Evolutionary conservation across 2,797 vertebrate genomes (phyloP).

Genomic region (Microctenopoma steveboyesi): DNA sequence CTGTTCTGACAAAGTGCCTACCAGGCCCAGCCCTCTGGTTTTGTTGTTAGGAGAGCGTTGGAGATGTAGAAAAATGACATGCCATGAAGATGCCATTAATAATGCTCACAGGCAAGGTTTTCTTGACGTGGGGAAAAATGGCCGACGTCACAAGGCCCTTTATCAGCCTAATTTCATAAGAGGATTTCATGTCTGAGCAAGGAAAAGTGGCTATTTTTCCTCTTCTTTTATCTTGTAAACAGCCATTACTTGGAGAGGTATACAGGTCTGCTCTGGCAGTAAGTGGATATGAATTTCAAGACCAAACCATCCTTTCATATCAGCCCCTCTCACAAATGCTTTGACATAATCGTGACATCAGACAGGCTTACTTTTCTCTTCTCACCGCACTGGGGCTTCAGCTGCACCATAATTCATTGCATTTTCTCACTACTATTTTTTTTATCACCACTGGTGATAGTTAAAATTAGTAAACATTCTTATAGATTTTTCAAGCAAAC

Average conservation of each 20-base stretch:
- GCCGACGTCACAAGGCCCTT: slow-evolving; percentile 80
- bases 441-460: slow-evolving; percentile 57
- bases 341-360: slow-evolving; percentile 77
- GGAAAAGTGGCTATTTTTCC: slow-evolving; percentile 79
- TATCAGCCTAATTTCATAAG: slow-evolving; percentile 83
- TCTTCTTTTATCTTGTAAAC: slow-evolving; percentile 83
- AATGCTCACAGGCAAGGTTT: slow-evolving; percentile 84
- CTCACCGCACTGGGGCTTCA: slow-evolving; percentile 44
- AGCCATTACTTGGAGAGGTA: slow-evolving; percentile 81
- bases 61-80: slow-evolving; percentile 82
- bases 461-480: slow-evolving; percentile 68
- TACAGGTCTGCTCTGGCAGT: slow-evolving; percentile 70
- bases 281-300: slow-evolving; percentile 82
- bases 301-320: slow-evolving; percentile 79
- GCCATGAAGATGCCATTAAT: slow-evolving; percentile 86
- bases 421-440: slow-evolving; percentile 70
- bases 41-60: slow-evolving; percentile 59
- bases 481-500: slow-evolving; percentile 68
- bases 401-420: slow-evolving; percentile 63
- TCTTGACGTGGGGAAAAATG: slow-evolving; percentile 82
- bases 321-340: slow-evolving; percentile 68
- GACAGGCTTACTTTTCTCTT: slow-evolving; percentile 58
- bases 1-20: slow-evolving; percentile 62
- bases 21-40: slow-evolving; percentile 57
- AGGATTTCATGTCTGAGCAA: slow-evolving; percentile 78